Evolutionary conservation across 2,888 invertebrate genomes (phyloP).

Genomic region (Andrena bicolor): DNA sequence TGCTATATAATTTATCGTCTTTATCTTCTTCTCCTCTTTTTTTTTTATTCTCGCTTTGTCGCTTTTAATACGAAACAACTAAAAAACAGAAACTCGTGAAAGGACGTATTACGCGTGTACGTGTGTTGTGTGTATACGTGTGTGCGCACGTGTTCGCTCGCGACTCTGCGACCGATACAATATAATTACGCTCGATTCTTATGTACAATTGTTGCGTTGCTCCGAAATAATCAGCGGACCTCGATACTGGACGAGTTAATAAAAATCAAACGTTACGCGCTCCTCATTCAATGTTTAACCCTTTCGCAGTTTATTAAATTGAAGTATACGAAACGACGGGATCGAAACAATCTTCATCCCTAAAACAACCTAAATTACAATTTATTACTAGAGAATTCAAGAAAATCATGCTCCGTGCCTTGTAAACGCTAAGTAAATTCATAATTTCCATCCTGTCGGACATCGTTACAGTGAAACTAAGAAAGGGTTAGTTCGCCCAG

Average conservation of each 20-base stretch:
- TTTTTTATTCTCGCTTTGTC: constrained; percentile 38
- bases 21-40: constrained; percentile 31
- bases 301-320: too few species aligned
- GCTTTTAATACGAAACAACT: constrained; percentile 49
- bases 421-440: neutral
- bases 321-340: too few species aligned
- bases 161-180: neutral
- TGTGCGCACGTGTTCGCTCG: neutral
- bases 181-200: neutral
- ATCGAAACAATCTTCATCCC: too few species aligned
- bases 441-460: neutral
- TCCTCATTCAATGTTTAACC: too few species aligned
- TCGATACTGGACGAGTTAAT: neutral
- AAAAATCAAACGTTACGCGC: neutral
- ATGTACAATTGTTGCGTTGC: neutral
- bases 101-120: constrained; percentile 43
- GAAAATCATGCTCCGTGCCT: too few species aligned
- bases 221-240: neutral
- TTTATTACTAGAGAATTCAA: too few species aligned
- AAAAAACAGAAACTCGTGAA: constrained; percentile 51
- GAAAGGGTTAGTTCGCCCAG: neutral
- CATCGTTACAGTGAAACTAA: neutral
- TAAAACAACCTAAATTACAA: too few species aligned
- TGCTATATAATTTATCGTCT: constrained; percentile 78
- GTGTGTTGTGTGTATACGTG: neutral